Percentiles rank a stretch among this genome's conserved stretches.
These are phyloP conservation scores for Tauraco erythrolophus DNA, from an alignment of 2,113 vertebrate genomes.

Conservation along the genomic window DNA sequence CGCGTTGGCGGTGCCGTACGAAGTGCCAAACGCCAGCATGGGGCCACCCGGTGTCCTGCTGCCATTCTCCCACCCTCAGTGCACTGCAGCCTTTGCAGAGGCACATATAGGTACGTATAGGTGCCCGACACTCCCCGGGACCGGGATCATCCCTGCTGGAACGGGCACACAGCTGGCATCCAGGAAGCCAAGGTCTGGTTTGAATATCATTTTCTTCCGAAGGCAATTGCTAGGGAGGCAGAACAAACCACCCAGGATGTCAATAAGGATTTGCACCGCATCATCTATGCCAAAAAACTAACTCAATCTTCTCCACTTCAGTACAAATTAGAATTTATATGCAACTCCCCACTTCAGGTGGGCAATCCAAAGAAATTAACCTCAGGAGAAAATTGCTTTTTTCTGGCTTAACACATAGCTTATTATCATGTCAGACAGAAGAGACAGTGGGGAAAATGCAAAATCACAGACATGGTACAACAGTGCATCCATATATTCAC, in stretches of 20 bases:
- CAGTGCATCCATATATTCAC: neutral
- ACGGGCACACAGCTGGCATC: neutral
- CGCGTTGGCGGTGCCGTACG: too few species aligned
- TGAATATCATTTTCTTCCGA: neutral
- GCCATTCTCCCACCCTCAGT: too few species aligned
- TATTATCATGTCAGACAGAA: constrained; percentile 63
- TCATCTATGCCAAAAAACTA: constrained; percentile 12
- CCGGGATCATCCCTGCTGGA: neutral
- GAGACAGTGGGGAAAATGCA: constrained; percentile 53
- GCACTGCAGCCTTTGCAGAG: too few species aligned
- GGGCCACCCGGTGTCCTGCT: too few species aligned
- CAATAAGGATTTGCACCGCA: constrained; percentile 37
- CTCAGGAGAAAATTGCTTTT: constrained; percentile 70
- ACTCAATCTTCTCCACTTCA: constrained; percentile 40
- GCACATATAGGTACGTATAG: too few species aligned
- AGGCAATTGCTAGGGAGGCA: neutral
- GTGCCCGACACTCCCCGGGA: too few species aligned
- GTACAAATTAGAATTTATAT: constrained; percentile 58
- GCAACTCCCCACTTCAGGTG: constrained; percentile 49
- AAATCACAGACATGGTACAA: neutral
- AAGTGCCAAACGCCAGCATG: too few species aligned
- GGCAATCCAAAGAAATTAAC: constrained; percentile 56
- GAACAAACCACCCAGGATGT: neutral
- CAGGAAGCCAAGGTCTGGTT: neutral
- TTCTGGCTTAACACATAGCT: constrained; percentile 58